Evolutionary conservation across 2,113 vertebrate genomes (phyloP), one percentile per base, ranked within the genome.

Genomic region (Thryonomys swinderianus): DNA sequence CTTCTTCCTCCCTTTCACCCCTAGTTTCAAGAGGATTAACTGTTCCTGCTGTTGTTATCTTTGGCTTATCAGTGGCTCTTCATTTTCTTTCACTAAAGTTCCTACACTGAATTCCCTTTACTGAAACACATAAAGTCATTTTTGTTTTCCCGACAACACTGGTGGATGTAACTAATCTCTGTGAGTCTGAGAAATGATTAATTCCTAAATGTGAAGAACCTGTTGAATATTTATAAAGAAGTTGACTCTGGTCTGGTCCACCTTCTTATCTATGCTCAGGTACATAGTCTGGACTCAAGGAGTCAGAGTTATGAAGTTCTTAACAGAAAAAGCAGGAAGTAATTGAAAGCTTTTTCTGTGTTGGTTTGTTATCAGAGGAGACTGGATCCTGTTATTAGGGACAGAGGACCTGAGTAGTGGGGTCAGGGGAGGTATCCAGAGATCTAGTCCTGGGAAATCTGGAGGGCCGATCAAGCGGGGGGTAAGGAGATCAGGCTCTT

Each of bases 171-270:
- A 84, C 34, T 32, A 57, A 3, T 32, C 48, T 89, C 48, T 96
- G 23, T 80, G 67, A 91, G 90, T 85, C 3, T 73, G 37, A 84
- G 51, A 92, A 92, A 62, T n/a, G 27, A 90, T 73, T 84, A 59
- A 64, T 37, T 88, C 61, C 42, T 90, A 12, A 84, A 66, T 62
- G 34, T 81, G 61, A 61, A 88, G 30, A 66, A 37, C 8, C 14
- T 45, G 25, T 88, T 85, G 37, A 32, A 32, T 79, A 78, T 92
- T 73, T 42, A 55, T 66, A 45, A 84, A 93, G 25, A 67, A 34
- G 21, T 32, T 86, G 16, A 45, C 32, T 59, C 40, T 20, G 17
- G 7, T 73, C 37, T 40, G 27, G 34, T 73, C 21, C 18, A 45
- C n/a, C 25, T 11, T 83, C 30, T 20, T 86, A 14, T 21, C 21